These are phyloP conservation scores for Belonocnema kinseyi DNA, from an alignment of 1,140 invertebrate species.

Conservation along the genomic window DNA sequence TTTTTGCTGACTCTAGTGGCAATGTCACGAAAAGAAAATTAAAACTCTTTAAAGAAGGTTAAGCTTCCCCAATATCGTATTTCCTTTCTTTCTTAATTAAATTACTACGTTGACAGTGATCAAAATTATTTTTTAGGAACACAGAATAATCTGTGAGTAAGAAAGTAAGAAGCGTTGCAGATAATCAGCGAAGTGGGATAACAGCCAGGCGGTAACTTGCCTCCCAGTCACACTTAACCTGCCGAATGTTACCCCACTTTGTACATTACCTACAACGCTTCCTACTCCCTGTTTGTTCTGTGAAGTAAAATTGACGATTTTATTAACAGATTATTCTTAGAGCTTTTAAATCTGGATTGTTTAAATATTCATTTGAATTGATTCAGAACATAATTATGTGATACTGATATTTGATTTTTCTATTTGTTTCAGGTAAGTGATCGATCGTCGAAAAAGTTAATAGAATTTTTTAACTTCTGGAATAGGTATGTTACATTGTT, in stretches of 20 bases:
- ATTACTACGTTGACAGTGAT: neutral
- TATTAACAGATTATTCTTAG: no score
- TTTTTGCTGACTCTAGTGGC: neutral
- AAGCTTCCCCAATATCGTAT: neutral
- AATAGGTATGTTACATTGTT: slow-evolving; percentile 24
- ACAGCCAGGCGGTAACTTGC: no score
- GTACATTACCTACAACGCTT: no score
- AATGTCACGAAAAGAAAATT: slow-evolving; percentile 6
- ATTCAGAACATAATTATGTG: neutral
- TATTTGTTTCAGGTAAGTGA: slow-evolving; percentile 36
- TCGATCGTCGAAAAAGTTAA: neutral
- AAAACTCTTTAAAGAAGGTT: neutral
- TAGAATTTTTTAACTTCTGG: neutral
- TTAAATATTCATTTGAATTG: no score
- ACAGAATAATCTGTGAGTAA: no score
- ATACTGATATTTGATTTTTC: slow-evolving; percentile 3
- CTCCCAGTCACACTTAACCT: no score
- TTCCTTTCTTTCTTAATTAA: neutral
- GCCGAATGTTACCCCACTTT: no score
- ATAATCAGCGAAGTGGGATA: no score
- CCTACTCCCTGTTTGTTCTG: no score
- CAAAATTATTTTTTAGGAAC: no score
- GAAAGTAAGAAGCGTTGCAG: no score
- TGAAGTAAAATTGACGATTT: no score
- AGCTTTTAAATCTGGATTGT: neutral